Conservation (phyloP, 2,113 vertebrate genomes). For the Cettia cetti region DNA sequence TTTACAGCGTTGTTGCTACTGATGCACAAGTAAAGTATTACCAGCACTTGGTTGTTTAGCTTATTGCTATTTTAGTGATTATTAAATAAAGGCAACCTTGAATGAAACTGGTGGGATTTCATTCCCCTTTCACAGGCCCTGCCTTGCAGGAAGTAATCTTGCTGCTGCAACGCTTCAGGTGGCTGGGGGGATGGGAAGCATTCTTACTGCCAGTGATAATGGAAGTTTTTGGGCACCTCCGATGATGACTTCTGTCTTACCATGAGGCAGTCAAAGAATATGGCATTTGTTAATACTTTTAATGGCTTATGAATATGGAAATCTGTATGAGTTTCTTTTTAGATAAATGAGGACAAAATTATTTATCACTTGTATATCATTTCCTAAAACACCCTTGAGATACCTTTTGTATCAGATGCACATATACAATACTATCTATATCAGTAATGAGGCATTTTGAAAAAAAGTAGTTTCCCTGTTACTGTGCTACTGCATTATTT, state of each 20-base stretch:
- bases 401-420: background rate
- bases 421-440: background rate
- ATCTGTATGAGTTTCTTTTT: background rate
- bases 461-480: background rate
- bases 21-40: background rate
- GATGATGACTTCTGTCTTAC: background rate
- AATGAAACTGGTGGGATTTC: background rate
- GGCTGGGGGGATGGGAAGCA: background rate
- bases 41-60: background rate
- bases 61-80: background rate
- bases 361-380: background rate
- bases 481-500: background rate
- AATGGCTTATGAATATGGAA: slow-evolving; percentile 21
- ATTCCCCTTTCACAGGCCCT: background rate
- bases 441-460: slow-evolving; percentile 17
- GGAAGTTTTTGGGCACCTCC: background rate
- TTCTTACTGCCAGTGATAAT: background rate
- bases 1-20: background rate
- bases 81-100: accelerated
- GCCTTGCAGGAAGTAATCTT: background rate
- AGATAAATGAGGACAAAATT: background rate
- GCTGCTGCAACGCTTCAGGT: background rate
- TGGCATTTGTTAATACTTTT: background rate
- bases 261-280: background rate
- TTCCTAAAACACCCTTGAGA: slow-evolving; percentile 6